These are phyloP conservation scores for Xestoiulus laeticollis DNA, from an alignment of 2,888 invertebrate genomes.

Conservation along the genomic window DNA sequence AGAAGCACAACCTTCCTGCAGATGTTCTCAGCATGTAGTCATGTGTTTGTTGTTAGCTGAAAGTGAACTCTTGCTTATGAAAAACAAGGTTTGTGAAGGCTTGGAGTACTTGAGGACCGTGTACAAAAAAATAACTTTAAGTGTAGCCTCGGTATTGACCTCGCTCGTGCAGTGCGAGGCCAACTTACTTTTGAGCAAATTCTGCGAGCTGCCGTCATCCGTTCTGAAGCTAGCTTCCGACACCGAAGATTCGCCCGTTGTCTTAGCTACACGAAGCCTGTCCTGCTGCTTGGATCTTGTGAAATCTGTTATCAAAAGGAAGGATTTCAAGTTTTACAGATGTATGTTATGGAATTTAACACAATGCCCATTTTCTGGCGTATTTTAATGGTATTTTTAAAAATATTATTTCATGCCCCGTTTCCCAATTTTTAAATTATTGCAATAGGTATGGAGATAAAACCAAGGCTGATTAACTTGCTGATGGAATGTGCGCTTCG, in stretches of 20 bases:
- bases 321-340: background rate
- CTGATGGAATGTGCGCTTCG: constrained; percentile 21
- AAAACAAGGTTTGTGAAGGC: constrained; percentile 17
- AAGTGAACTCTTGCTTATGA: constrained; percentile 43
- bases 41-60: background rate
- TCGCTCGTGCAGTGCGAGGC: background rate
- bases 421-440: background rate
- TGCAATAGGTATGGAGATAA: background rate
- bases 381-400: too few species aligned
- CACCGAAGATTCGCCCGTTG: background rate
- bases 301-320: background rate
- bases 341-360: background rate
- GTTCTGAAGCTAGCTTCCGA: background rate
- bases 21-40: background rate
- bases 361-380: too few species aligned
- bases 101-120: background rate
- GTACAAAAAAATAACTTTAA: background rate
- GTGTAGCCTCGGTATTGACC: background rate
- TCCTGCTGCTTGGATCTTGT: background rate
- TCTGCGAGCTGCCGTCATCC: constrained; percentile 23
- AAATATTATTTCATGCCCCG: background rate
- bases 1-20: background rate
- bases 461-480: background rate
- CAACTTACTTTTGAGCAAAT: constrained; percentile 27
- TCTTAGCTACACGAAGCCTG: background rate